phyloP scores from a whole-genome alignment of 2,888 invertebrate species.

The Macropis europaea region DNA sequence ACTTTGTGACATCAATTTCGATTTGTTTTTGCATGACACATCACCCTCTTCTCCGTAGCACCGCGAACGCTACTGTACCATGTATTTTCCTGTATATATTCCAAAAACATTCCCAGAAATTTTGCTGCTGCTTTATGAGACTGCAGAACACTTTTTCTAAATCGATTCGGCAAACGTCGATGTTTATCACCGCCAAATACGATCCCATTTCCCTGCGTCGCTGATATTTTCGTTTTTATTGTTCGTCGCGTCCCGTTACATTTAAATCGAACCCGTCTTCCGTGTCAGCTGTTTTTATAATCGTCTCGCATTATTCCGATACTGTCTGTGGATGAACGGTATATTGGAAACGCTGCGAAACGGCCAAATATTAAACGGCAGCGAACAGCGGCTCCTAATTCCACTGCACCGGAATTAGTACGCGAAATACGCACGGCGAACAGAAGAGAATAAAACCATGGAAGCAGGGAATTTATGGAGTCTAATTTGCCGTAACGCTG shows the following conservation, averaged over 20 bases:
- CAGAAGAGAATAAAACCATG: background rate
- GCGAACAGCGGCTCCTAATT: conserved; percentile 16
- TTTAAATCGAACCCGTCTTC: conserved; percentile 31
- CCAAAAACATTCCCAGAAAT: too few species aligned
- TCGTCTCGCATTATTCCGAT: conserved; percentile 11
- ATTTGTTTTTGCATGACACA: too few species aligned
- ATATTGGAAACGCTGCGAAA: conserved; percentile 8
- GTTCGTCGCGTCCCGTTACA: conserved; percentile 12
- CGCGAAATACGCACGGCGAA: background rate
- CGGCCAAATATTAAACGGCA: conserved; percentile 8
- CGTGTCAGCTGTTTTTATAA: conserved; percentile 28
- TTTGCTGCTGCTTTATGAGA: too few species aligned
- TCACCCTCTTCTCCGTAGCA: too few species aligned
- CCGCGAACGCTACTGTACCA: too few species aligned
- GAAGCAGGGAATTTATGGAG: background rate
- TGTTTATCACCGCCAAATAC: background rate
- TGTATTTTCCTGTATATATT: too few species aligned
- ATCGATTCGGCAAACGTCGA: background rate
- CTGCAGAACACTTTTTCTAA: too few species aligned
- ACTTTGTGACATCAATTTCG: too few species aligned
- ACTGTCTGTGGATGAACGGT: conserved; percentile 4
- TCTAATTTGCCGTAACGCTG: conserved; percentile 20
- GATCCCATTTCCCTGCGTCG: background rate
- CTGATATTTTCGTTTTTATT: conserved; percentile 17
- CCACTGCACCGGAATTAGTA: background rate